Conservation (phyloP, 2,113 vertebrate genomes). For the Argyrosomus japonicus region DNA sequence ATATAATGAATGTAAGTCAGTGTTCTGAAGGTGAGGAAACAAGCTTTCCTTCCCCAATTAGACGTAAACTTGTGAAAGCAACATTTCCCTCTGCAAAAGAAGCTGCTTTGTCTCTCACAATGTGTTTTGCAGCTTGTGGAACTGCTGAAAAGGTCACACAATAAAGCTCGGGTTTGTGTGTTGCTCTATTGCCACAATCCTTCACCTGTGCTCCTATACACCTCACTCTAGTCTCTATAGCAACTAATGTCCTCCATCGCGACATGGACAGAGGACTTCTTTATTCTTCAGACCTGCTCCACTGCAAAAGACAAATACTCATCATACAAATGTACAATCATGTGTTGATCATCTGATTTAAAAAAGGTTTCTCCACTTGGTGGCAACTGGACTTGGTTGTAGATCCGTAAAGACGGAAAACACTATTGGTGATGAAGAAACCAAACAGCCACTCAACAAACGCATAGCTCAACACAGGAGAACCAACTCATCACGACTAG, state of each 20-base stretch:
- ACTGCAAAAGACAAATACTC: neutral
- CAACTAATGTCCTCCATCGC: conserved; percentile 28
- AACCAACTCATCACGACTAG: too few relatives aligned
- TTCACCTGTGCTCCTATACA: conserved; percentile 21
- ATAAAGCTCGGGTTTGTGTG: neutral
- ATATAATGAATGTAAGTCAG: conserved; percentile 7
- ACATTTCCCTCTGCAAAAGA: neutral
- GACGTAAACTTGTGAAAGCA: neutral
- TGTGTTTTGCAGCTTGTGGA: neutral
- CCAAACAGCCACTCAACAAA: too few relatives aligned
- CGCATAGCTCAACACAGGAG: too few relatives aligned
- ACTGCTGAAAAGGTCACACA: conserved; percentile 38
- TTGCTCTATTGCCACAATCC: conserved; percentile 16
- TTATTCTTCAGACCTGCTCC: neutral
- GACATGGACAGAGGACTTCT: neutral
- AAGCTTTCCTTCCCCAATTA: neutral
- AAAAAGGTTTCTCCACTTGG: neutral
- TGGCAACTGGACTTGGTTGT: too few relatives aligned
- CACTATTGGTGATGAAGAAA: too few relatives aligned
- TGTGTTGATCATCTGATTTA: neutral
- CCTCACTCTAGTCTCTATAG: conserved; percentile 45
- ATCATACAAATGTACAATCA: neutral
- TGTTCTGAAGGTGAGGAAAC: neutral
- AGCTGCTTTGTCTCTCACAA: neutral
- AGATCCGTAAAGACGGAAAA: too few relatives aligned